phyloP scores from a whole-genome alignment of 2,888 invertebrate genomes.

The Cephalotes varians region DNA sequence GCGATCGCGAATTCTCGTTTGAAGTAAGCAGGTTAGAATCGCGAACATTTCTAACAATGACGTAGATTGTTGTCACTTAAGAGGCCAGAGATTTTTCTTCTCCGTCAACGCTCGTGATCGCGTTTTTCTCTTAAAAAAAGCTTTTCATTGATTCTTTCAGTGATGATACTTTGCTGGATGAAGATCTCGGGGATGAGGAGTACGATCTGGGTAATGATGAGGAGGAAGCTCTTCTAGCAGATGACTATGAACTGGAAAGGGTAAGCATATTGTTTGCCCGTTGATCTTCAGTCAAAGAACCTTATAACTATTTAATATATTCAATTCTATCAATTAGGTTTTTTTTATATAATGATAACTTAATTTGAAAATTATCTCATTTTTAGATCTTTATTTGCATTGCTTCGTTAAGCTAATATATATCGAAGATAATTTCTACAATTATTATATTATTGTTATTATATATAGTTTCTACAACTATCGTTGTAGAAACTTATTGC shows the following conservation, averaged over 20 bases:
- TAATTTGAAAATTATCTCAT: neutral
- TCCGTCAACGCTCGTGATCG: neutral
- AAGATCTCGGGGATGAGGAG: conserved; percentile 85
- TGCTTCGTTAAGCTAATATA: conserved; percentile 1
- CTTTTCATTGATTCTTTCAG: conserved; percentile 73
- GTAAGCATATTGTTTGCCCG: conserved; percentile 80
- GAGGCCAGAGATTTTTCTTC: neutral
- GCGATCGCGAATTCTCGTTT: neutral
- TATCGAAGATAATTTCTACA: neutral
- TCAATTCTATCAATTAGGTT: neutral
- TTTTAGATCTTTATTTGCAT: neutral
- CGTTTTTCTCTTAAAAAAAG: neutral
- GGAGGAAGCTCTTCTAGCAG: conserved; percentile 86
- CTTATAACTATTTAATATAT: neutral
- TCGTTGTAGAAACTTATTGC: too few relatives aligned
- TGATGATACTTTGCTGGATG: conserved; percentile 85
- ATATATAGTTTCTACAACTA: too few relatives aligned
- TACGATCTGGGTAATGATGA: conserved; percentile 86
- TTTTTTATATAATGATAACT: neutral
- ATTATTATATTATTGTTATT: neutral
- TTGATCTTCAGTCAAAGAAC: conserved; percentile 66
- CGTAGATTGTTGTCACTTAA: conserved; percentile 68
- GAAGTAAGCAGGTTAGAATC: conserved; percentile 75
- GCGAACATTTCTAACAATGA: conserved; percentile 73
- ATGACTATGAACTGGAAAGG: conserved; percentile 85